Conservation (phyloP, 30 jellyfish, hydroid and myxozoan species). For the Cassiopea andromeda region DNA sequence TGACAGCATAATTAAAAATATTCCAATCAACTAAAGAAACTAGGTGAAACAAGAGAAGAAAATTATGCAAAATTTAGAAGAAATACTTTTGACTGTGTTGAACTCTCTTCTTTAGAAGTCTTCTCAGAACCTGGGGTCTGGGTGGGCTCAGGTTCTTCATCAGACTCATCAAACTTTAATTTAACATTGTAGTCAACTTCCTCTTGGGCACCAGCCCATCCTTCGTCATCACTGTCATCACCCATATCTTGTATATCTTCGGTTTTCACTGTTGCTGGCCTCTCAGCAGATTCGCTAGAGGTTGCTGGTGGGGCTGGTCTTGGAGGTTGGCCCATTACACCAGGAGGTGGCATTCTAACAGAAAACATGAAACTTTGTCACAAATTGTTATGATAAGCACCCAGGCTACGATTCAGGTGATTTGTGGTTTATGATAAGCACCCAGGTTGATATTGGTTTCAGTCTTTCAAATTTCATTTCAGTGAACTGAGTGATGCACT, state of each 20-base stretch:
- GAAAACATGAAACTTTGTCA: background rate
- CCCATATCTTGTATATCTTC: conserved; percentile 69
- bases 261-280: conserved; percentile 74
- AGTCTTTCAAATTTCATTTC: too few relatives aligned
- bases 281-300: conserved; percentile 53
- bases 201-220: conserved; percentile 98
- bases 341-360: conserved; percentile 83
- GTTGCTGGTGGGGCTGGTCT: conserved; percentile 42
- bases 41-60: too few relatives aligned
- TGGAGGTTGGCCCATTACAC: conserved; percentile 64
- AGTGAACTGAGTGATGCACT: too few relatives aligned
- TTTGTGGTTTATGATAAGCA: too few relatives aligned
- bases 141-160: conserved; percentile 68
- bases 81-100: conserved; percentile 12
- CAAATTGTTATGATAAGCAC: background rate
- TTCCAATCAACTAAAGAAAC: too few relatives aligned
- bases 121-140: conserved; percentile 9
- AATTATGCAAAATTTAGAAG: too few relatives aligned
- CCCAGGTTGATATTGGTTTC: too few relatives aligned
- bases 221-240: conserved; percentile 79
- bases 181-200: conserved; percentile 95
- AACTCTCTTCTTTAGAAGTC: conserved; percentile 2
- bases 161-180: conserved; percentile 92
- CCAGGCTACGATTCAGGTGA: too few relatives aligned
- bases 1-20: too few relatives aligned